These are phyloP conservation scores for Epinotia bilunana DNA, from an alignment of 2,888 invertebrate genomes.

Conservation along the genomic window DNA sequence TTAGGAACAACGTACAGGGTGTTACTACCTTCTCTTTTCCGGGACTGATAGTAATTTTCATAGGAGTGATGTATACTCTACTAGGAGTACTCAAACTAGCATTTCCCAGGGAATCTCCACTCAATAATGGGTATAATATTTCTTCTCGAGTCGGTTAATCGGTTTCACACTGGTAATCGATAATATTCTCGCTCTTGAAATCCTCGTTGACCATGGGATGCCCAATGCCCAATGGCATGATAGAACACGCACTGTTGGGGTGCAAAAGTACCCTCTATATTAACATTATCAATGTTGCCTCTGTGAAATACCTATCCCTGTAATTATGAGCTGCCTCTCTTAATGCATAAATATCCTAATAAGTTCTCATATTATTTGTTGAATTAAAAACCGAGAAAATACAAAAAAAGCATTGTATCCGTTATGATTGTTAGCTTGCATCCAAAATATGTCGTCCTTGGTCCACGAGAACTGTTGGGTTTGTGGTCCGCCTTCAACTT, in stretches of 20 bases:
- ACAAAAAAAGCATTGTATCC: conserved; percentile 23
- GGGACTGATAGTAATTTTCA: conserved; percentile 33
- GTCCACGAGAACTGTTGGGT: neutral
- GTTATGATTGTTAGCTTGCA: conserved; percentile 26
- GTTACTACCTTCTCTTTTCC: conserved; percentile 69
- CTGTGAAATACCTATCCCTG: conserved; percentile 17
- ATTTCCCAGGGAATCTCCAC: conserved; percentile 2
- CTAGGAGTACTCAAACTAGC: neutral
- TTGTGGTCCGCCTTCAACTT: neutral
- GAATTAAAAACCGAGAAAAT: conserved; percentile 24
- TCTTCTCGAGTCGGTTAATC: neutral
- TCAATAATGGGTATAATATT: neutral
- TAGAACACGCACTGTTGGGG: neutral
- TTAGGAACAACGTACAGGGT: conserved; percentile 69
- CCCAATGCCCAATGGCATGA: neutral
- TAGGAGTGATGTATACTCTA: conserved; percentile 21
- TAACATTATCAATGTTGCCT: conserved; percentile 10
- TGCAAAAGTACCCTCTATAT: neutral
- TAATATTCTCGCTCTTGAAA: neutral
- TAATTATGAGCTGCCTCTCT: conserved; percentile 31
- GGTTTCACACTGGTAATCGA: neutral
- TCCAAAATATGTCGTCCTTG: neutral
- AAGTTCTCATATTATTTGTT: conserved; percentile 31
- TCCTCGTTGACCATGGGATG: neutral
- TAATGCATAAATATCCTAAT: conserved; percentile 21